These are phyloP conservation scores for Drosophila guanche DNA, from an alignment of 1,140 invertebrate species.

Conservation along the genomic window DNA sequence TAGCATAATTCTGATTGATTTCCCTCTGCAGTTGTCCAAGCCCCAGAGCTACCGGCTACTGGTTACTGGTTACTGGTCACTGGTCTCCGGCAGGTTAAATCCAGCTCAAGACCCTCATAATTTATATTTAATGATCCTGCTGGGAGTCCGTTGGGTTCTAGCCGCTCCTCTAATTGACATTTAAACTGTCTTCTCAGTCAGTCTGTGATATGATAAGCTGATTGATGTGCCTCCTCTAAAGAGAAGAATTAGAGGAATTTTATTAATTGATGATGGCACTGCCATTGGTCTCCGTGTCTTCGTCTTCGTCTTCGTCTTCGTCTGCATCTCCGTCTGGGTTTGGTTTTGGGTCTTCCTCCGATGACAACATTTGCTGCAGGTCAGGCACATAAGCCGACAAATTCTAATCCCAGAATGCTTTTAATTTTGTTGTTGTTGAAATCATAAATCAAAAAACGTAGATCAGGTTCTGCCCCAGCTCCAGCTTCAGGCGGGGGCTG, in stretches of 20 bases:
- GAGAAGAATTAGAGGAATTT: constrained; percentile 52
- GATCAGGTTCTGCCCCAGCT: constrained; percentile 21
- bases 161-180: constrained; percentile 69
- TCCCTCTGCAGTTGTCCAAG: constrained; percentile 24
- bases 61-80: constrained; percentile 17
- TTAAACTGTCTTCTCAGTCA: constrained; percentile 70
- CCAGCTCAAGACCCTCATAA: constrained; percentile 67
- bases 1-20: constrained; percentile 51
- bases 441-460: constrained; percentile 76
- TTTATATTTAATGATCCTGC: constrained; percentile 75
- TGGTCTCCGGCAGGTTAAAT: constrained; percentile 8
- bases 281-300: constrained; percentile 10
- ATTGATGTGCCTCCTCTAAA: constrained; percentile 55
- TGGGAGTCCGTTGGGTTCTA: constrained; percentile 18
- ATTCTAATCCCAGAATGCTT: constrained; percentile 60
- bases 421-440: constrained; percentile 72
- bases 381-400: constrained; percentile 39
- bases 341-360: constrained; percentile 28
- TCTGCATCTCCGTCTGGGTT: neutral
- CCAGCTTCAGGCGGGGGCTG: constrained; percentile 9
- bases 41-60: constrained; percentile 34
- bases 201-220: constrained; percentile 71
- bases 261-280: constrained; percentile 72
- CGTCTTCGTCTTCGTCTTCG: constrained; percentile 9
- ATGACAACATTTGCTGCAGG: constrained; percentile 80